A percentile compares a stretch with the other conserved stretches of the same genome.
These are phyloP conservation scores for Lithobates sylvaticus DNA, from an alignment of 2,797 vertebrate genomes.

Conservation along the genomic window DNA sequence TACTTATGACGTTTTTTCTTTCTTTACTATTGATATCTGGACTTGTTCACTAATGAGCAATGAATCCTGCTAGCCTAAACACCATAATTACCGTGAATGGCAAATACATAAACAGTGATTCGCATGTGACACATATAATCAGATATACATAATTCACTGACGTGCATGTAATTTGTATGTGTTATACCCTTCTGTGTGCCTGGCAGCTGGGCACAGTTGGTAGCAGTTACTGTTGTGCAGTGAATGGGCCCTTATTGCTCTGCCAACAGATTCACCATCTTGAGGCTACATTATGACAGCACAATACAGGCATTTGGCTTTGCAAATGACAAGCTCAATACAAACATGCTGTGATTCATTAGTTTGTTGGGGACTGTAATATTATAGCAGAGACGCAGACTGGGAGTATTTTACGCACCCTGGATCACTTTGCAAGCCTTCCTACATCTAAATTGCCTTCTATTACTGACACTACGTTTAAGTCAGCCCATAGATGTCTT, in stretches of 20 bases:
- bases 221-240: conserved; percentile 42
- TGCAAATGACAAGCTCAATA: conserved; percentile 54
- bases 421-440: neutral
- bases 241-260: conserved; percentile 50
- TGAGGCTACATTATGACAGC: conserved; percentile 54
- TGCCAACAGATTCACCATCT: conserved; percentile 58
- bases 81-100: neutral
- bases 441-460: neutral
- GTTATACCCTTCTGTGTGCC: conserved; percentile 44
- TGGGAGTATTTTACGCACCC: conserved; percentile 5
- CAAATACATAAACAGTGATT: neutral
- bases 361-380: conserved; percentile 36
- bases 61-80: neutral
- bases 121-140: neutral
- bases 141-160: neutral
- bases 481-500: neutral
- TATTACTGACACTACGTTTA: neutral
- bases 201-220: conserved; percentile 49
- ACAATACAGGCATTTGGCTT: conserved; percentile 57
- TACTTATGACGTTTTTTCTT: neutral
- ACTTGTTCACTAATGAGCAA: neutral
- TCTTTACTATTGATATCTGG: neutral
- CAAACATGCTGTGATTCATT: conserved; percentile 58
- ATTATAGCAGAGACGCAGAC: conserved; percentile 32
- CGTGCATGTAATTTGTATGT: conserved; percentile 31